Evolutionary conservation across 1,140 invertebrate genomes (phyloP).

Genomic region (Ips nitidus): DNA sequence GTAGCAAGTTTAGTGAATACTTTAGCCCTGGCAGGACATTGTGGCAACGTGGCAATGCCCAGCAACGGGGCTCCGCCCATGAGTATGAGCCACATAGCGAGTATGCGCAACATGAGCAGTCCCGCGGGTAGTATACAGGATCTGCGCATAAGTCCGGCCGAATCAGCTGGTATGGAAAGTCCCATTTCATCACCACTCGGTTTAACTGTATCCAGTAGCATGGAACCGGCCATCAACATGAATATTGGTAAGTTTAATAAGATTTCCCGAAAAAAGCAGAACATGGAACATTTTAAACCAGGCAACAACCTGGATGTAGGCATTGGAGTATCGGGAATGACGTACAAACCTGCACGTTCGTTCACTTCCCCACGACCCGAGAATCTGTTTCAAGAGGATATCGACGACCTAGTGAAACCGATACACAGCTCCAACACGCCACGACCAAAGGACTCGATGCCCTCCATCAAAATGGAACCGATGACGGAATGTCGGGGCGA

Average conservation of each 20-base stretch:
- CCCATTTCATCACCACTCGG: constrained; percentile 58
- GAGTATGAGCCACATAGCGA: constrained; percentile 47
- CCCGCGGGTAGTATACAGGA: constrained; percentile 51
- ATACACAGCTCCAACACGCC: constrained; percentile 44
- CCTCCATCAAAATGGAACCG: constrained; percentile 57
- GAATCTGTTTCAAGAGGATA: constrained; percentile 63
- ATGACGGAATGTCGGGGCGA: constrained; percentile 56
- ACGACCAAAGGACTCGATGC: constrained; percentile 46
- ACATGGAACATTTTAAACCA: constrained; percentile 8
- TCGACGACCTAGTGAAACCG: constrained; percentile 62
- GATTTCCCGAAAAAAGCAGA: not conserved
- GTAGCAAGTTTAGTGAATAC: constrained; percentile 52
- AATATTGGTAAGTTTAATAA: constrained; percentile 43
- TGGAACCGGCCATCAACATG: constrained; percentile 48
- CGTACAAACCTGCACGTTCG: constrained; percentile 63
- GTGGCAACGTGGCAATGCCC: constrained; percentile 50
- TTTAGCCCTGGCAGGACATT: constrained; percentile 49
- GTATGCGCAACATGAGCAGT: constrained; percentile 49
- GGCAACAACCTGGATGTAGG: constrained; percentile 54
- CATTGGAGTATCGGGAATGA: constrained; percentile 63
- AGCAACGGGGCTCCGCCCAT: constrained; percentile 50
- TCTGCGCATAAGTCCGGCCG: constrained; percentile 50
- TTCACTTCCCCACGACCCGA: constrained; percentile 63
- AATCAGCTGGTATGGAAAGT: constrained; percentile 51
- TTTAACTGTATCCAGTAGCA: constrained; percentile 48